Evolutionary conservation across 2,888 invertebrate species (phyloP).

Genomic region (Melinopterus prodromus): DNA sequence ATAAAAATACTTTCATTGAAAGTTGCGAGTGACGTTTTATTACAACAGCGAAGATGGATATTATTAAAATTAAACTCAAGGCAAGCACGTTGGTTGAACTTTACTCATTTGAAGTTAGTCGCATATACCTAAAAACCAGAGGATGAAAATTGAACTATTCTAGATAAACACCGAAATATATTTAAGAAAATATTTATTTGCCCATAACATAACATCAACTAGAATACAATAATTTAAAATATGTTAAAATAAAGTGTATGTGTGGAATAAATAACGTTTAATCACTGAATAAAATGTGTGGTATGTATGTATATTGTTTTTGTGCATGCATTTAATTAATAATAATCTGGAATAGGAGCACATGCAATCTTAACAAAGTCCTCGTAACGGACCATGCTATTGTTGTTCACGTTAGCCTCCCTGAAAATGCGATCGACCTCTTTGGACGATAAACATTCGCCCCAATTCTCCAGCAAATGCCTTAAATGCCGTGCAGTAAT

Average conservation of each 20-base stretch:
- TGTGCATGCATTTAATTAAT: conserved; percentile 61
- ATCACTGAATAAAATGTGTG: conserved; percentile 17
- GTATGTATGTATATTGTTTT: conserved; percentile 29
- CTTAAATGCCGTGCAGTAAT: conserved; percentile 85
- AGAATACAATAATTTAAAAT: conserved; percentile 4
- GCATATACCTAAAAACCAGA: background rate
- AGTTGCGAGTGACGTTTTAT: background rate
- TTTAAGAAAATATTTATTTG: conserved; percentile 18
- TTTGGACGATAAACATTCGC: conserved; percentile 81
- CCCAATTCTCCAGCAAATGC: conserved; percentile 89
- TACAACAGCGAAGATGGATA: background rate
- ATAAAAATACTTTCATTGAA: background rate
- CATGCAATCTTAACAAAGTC: conserved; percentile 93
- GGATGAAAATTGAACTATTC: background rate
- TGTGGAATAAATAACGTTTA: conserved; percentile 16
- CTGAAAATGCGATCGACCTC: conserved; percentile 90
- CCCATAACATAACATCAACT: background rate
- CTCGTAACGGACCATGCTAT: conserved; percentile 84
- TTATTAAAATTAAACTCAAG: background rate
- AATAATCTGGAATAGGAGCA: conserved; percentile 93
- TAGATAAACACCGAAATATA: background rate
- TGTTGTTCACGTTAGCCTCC: conserved; percentile 86
- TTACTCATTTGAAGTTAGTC: background rate
- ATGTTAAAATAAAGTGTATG: conserved; percentile 12
- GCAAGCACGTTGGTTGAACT: background rate